phyloP scores from a whole-genome alignment of 2,113 vertebrate genomes.

The Gymnocephalus cernua region DNA sequence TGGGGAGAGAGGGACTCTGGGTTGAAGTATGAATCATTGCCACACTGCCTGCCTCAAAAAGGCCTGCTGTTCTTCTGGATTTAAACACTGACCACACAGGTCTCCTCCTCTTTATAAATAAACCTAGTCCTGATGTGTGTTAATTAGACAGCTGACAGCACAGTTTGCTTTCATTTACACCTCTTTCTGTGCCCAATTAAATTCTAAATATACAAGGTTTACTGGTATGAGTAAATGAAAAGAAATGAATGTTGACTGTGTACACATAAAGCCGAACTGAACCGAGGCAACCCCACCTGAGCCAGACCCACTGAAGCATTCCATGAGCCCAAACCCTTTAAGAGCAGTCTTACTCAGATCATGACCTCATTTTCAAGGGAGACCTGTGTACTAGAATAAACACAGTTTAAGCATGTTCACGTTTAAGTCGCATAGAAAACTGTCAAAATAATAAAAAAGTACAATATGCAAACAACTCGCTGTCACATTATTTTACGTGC shows the following conservation, averaged over 20 bases:
- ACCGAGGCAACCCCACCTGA: background rate
- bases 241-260: background rate
- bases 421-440: too few relatives aligned
- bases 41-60: conserved; percentile 70
- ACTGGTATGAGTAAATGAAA: conserved; percentile 15
- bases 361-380: background rate
- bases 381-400: background rate
- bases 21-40: conserved; percentile 82
- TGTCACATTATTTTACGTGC: background rate
- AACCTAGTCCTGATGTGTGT: conserved; percentile 28
- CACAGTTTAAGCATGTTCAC: too few relatives aligned
- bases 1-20: conserved; percentile 80
- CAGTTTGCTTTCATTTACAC: conserved; percentile 31
- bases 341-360: background rate
- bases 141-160: conserved; percentile 43
- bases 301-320: conserved; percentile 17
- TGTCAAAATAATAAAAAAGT: background rate
- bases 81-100: conserved; percentile 50
- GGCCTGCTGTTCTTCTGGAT: conserved; percentile 51
- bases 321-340: background rate
- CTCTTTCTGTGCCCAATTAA: conserved; percentile 17
- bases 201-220: conserved; percentile 4
- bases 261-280: background rate
- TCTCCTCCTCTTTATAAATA: conserved; percentile 56
- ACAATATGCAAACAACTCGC: background rate